These are phyloP conservation scores for Dendrocopos noguchii DNA, from an alignment of 2,113 vertebrate species.

Conservation along the genomic window DNA sequence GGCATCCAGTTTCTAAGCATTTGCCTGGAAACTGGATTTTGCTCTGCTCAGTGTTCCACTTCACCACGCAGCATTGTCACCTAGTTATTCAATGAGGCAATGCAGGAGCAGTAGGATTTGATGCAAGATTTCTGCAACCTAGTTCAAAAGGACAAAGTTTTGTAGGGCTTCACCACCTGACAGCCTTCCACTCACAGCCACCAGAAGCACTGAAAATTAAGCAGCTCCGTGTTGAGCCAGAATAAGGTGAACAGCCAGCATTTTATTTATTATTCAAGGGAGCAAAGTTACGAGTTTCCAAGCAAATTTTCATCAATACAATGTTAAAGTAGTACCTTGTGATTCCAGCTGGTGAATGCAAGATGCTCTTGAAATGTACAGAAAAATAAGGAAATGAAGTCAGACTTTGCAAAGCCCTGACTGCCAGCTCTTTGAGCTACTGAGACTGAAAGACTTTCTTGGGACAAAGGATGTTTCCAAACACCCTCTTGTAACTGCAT, in stretches of 20 bases:
- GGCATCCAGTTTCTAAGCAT: neutral
- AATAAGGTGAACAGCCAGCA: neutral
- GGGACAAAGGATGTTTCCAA: neutral
- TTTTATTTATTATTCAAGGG: neutral
- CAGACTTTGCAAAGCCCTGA: neutral
- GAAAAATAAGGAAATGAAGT: neutral
- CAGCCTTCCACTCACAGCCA: neutral
- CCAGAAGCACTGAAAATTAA: neutral
- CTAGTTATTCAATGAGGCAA: neutral
- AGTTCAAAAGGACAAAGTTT: constrained; percentile 49
- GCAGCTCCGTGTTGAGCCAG: neutral
- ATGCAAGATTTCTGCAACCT: neutral
- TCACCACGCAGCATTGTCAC: neutral
- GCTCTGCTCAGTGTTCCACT: neutral
- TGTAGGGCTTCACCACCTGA: neutral
- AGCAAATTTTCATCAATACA: neutral
- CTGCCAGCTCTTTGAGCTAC: neutral
- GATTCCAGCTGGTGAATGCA: neutral
- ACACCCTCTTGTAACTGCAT: neutral
- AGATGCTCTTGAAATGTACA: neutral
- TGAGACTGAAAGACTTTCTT: neutral
- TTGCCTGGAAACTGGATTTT: neutral
- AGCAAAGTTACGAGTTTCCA: neutral
- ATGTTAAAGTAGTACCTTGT: neutral
- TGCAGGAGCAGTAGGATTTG: neutral